These are phyloP conservation scores for Oscheius sp. DNA, from an alignment of 2,888 invertebrate species.

Conservation along the genomic window DNA sequence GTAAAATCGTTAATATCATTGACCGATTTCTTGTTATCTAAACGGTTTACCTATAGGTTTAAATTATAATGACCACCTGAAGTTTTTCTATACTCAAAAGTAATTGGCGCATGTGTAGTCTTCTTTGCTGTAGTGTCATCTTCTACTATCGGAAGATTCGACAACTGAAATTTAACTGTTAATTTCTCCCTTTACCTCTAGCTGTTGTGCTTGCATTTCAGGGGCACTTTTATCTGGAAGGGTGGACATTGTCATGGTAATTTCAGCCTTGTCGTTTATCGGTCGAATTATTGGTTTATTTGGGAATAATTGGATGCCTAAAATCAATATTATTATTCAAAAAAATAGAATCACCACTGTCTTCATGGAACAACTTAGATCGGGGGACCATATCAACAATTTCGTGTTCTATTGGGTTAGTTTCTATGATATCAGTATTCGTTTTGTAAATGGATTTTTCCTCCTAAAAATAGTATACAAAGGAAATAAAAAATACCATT, in stretches of 20 bases:
- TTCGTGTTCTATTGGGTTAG: conserved; percentile 21
- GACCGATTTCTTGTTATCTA: not conserved
- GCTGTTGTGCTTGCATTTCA: not conserved
- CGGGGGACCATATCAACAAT: conserved; percentile 2
- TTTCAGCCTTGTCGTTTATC: conserved; percentile 1
- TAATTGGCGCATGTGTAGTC: not conserved
- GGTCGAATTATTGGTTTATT: not conserved
- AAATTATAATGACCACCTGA: no score
- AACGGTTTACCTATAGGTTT: not conserved
- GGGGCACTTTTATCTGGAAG: not conserved
- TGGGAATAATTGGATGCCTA: conserved; percentile 6
- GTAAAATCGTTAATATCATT: conserved; percentile 8
- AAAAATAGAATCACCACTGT: conserved; percentile 14
- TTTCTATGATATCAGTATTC: not conserved
- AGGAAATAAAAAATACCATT: not conserved
- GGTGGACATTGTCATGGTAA: conserved; percentile 12
- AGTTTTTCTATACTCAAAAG: not conserved
- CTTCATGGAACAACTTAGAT: conserved; percentile 9
- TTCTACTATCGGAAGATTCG: not conserved
- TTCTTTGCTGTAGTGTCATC: not conserved
- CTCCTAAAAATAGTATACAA: not conserved
- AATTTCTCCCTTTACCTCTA: conserved; percentile 14
- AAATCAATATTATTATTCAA: no score
- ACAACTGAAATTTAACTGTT: no score
- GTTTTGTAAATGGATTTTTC: conserved; percentile 19